Evolutionary conservation across 2,113 vertebrate species (phyloP), one percentile per base, ranked within the genome.

Genomic region (Pogonocichla stellata): DNA sequence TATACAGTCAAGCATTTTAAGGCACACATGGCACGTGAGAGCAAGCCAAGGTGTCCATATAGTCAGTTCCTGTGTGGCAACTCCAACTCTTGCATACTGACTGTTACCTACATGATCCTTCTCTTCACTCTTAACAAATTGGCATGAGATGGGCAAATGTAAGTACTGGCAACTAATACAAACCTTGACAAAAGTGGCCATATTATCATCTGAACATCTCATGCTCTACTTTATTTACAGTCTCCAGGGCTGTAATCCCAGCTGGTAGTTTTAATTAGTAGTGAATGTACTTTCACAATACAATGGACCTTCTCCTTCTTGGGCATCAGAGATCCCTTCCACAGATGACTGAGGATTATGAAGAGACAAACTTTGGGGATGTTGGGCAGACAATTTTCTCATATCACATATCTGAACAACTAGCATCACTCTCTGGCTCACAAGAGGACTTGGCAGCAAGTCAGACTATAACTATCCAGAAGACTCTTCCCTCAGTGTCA

Each of bases 241-340:
- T 83, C 88, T 88, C 65, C 53, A 84, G 60, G 69, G 75, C 85
- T 95, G 54, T 87, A 93, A 91, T 80, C 95, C 88, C 90, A 92
- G 91, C 87, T 95, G 84, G 87, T 72, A 94, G 84, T 79, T 95
- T 91, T 95, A 95, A 93, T 91, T 79, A 89, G 36, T 9, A 89
- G 45, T 60, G 56, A 92, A 94, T n/a, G 34, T 88, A 94, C 86
- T 93, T 92, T 90, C 74, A 96, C 74, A 93, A 94, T 81, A 94
- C 93, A 95, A 71, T 90, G 71, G 90, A 95, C 81, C 71, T 90
- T 74, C 82, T 92, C 71, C 62, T 95, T 93, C 90, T 78, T 83
- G 75, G 69, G 87, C 79, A 95, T 69, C 57, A 91, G 69, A 54
- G 79, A 90, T 70, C 56, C 60, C 65, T 92, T 97, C 56, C 82